These are phyloP conservation scores for Struthidea cinerea DNA, from an alignment of 2,113 vertebrate species.

Conservation along the genomic window DNA sequence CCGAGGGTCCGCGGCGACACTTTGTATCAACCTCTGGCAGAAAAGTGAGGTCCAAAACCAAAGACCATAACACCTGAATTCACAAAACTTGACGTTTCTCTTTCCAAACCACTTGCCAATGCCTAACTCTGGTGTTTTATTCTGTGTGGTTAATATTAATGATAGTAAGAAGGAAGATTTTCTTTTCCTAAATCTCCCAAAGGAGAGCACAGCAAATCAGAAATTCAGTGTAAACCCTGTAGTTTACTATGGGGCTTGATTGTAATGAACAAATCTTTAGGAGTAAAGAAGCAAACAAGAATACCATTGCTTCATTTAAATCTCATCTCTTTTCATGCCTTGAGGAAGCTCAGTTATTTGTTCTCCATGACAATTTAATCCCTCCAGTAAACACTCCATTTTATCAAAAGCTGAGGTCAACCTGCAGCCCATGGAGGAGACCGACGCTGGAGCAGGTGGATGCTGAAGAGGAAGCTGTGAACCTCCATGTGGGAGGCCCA, in stretches of 20 bases:
- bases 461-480: background rate
- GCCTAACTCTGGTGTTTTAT: background rate
- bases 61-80: background rate
- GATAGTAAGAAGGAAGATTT: background rate
- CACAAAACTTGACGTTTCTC: background rate
- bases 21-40: background rate
- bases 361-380: background rate
- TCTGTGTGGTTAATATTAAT: background rate
- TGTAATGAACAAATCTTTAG: background rate
- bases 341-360: background rate
- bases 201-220: background rate
- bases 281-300: background rate
- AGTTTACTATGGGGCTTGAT: background rate
- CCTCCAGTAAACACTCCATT: background rate
- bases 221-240: background rate
- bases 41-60: background rate
- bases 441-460: fast-evolving
- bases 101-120: background rate
- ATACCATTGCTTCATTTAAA: background rate
- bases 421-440: background rate
- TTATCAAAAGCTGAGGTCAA: background rate
- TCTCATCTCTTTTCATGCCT: background rate
- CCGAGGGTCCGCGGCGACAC: too few species aligned
- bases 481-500: fast-evolving
- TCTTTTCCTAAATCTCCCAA: background rate